Base-by-base conservation (phyloP, 2,797 vertebrate species). In the Melanotaenia nigrans region DNA sequence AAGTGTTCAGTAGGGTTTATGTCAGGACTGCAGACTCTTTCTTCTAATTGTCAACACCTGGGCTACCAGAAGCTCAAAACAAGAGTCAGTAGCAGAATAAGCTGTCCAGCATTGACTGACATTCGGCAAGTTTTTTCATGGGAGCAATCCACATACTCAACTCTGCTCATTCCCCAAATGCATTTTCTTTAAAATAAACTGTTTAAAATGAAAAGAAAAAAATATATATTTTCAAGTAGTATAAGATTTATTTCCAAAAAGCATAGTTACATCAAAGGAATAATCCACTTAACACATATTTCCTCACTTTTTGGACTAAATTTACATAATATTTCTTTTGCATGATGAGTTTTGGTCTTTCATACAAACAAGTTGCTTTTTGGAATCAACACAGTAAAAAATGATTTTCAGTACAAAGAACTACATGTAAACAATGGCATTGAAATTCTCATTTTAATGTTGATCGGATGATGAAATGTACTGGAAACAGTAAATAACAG, bases 391-490 rank as follows among this genome's bases (percentile, higher is more conserved):
- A 47, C 42, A n/a, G 7, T 7, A 49, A 22, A 3, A 3, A 49
- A 47, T 7, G 22, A 51, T 22, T 42, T 42, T 5, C 32, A 10
- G n/a, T 38, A 53, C 30, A 71, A 45, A 71, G 16, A 45, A 55
- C 3, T n/a, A 11, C 4, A 6, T 0, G 61, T 56, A 56, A 63
- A 30, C 49, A 22, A 58, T 25, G 16, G 28, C 55, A 62, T 18
- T 58, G 24, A 58, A 47, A 18, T 36, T 63, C 25, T 55, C 16
- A 63, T 49, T 71, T 63, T 72, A 72, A 22, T 65, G 35, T 65
- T 9, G 18, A 25, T 58, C 54, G 49, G 54, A 64, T 36, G 1
- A 60, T 25, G 36, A 55, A 56, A 5, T 28, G 20, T 13, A 30
- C 10, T 40, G 35, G 36, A 36, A 65, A 45, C n/a, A 38, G 28